A percentile compares a stretch with the other conserved stretches of the same genome.
phyloP scores from a whole-genome alignment of 2,113 vertebrate species.

The Anser cygnoides region DNA sequence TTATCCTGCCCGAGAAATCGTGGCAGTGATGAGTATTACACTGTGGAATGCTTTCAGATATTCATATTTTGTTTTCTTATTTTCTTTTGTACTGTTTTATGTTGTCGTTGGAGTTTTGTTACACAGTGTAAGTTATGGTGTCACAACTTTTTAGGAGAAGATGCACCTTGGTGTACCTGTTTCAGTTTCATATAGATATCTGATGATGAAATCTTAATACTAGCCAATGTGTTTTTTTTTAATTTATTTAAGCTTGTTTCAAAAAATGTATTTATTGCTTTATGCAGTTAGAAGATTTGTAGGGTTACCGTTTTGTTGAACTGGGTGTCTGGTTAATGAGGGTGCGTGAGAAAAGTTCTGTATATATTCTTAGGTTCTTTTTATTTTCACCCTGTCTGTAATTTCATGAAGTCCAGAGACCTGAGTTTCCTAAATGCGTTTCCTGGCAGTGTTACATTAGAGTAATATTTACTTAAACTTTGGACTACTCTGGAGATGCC shows the following conservation, averaged over 20 bases:
- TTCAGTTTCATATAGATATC: background rate
- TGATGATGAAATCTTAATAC: background rate
- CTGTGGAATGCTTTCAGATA: background rate
- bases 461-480: background rate
- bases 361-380: background rate
- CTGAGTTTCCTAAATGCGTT: background rate
- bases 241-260: background rate
- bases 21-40: background rate
- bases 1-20: background rate
- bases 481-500: background rate
- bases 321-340: background rate
- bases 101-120: background rate
- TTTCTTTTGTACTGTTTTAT: background rate
- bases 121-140: background rate
- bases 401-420: background rate
- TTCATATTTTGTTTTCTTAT: background rate
- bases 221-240: accelerated
- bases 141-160: background rate
- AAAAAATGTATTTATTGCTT: background rate
- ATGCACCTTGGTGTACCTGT: background rate
- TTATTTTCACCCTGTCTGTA: background rate
- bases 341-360: background rate
- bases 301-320: background rate
- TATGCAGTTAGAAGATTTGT: background rate
- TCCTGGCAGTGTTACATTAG: background rate